These are phyloP conservation scores for Cryptocephalus primarius DNA, from an alignment of 2,888 invertebrate species.

Conservation along the genomic window DNA sequence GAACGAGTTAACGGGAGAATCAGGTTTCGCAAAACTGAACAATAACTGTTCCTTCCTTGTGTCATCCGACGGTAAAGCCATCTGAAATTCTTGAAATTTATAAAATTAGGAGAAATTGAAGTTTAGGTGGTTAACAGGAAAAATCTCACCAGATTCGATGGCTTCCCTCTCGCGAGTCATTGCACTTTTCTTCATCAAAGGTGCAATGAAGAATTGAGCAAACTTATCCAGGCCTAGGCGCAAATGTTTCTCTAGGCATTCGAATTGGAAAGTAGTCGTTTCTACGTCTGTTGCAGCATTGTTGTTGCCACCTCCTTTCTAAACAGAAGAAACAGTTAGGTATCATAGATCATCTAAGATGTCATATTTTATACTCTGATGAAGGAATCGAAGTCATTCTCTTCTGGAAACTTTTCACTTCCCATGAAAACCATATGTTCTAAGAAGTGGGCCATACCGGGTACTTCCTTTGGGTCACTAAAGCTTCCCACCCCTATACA, in stretches of 20 bases:
- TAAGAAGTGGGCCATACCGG: constrained; percentile 74
- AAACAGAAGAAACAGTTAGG: constrained; percentile 16
- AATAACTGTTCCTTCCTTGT: constrained; percentile 69
- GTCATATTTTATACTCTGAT: constrained; percentile 43
- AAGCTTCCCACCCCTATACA: constrained; percentile 69
- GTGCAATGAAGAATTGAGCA: constrained; percentile 78
- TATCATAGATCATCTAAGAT: not conserved
- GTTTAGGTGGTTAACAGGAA: too few relatives aligned
- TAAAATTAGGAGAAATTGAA: not conserved
- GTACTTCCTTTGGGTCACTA: constrained; percentile 64
- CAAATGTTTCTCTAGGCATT: constrained; percentile 71
- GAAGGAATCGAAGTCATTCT: constrained; percentile 75
- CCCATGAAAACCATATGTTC: constrained; percentile 96
- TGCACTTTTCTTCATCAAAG: constrained; percentile 72
- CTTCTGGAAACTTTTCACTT: constrained; percentile 75
- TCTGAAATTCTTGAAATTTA: constrained; percentile 59
- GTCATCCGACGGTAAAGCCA: constrained; percentile 63
- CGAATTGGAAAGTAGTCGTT: constrained; percentile 80
- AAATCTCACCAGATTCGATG: constrained; percentile 65
- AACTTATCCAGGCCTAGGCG: constrained; percentile 71
- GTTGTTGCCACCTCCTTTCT: constrained; percentile 74
- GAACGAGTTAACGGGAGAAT: constrained; percentile 70
- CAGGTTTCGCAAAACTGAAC: constrained; percentile 51
- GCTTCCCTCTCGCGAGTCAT: constrained; percentile 81
- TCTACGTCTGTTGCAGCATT: constrained; percentile 86